A percentile compares a stretch with the other conserved stretches of the same genome.
Conservation (phyloP, 2,113 vertebrate genomes). For the Pelobates fuscus region DNA sequence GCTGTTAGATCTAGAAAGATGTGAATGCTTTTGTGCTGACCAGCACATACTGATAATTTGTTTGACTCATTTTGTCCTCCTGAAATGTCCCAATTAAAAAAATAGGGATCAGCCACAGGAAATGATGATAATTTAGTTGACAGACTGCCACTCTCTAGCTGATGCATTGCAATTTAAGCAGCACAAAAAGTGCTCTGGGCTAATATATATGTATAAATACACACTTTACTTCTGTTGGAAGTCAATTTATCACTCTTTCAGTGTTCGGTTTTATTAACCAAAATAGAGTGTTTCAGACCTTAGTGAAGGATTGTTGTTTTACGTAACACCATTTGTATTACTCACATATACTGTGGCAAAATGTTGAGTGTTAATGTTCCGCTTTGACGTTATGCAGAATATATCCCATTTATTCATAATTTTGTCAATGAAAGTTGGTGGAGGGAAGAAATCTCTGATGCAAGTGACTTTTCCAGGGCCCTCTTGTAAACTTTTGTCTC, state of each 20-base stretch:
- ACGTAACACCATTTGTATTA: too few relatives aligned
- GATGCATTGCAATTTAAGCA: constrained; percentile 35
- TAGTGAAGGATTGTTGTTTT: too few relatives aligned
- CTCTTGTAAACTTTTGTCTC: too few relatives aligned
- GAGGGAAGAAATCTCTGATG: too few relatives aligned
- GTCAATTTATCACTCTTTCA: constrained; percentile 8
- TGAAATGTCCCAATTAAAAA: constrained; percentile 43
- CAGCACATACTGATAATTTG: constrained; percentile 15
- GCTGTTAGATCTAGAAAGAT: neutral
- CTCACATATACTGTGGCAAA: too few relatives aligned
- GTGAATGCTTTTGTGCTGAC: constrained; percentile 8
- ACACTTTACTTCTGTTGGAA: constrained; percentile 18
- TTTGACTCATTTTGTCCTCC: constrained; percentile 11
- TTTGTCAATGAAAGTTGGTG: too few relatives aligned
- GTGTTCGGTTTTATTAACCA: neutral
- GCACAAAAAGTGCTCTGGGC: constrained; percentile 31
- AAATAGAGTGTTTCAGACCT: neutral
- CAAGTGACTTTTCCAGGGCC: too few relatives aligned
- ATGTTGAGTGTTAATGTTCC: too few relatives aligned
- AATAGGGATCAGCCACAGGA: constrained; percentile 29
- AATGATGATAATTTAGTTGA: constrained; percentile 39
- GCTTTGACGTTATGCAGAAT: too few relatives aligned
- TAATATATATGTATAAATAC: constrained; percentile 24
- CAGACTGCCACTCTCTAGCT: constrained; percentile 38
- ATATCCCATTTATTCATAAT: too few relatives aligned